Base-by-base conservation (phyloP, 2,888 invertebrate species). In the Nomada lathburiana region DNA sequence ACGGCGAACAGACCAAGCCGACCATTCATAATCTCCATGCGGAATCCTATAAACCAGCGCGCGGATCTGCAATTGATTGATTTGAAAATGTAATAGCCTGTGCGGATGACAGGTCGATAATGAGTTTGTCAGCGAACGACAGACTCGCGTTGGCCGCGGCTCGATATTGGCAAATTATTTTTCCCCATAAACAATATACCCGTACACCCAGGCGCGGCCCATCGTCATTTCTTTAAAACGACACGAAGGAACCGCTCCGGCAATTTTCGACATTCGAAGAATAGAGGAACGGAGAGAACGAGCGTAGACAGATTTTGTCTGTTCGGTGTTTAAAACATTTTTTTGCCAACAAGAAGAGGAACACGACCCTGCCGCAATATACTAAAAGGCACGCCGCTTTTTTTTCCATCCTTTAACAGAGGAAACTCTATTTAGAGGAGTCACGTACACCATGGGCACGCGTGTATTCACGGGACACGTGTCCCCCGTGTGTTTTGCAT, bases 81-180 rank as follows among this genome's bases (percentile, higher is more conserved):
- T 84, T 74, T 65, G 73, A 70, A 67, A 83, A 80, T 83, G 79
- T 84, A 80, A 80, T 71, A 76, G 69, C 73, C 52, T 55, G 52
- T 84, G 83, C 71, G 67, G 26, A 60, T 76, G 84, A 80, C 83
- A 80, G 83, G 59, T 80, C 73, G 76, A 76, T 83, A 83, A 84
- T 80, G 80, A 83, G 73, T 80, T 62, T 72, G 83, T 71, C 79
- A 67, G 55, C 29, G 63, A 59, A 69, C 70, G 74, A 79, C 55
- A 47, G 57, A 36, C 59, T 29, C 59, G 52, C 47, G 69, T 74
- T 64, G 36, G 11, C 60, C 57, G 68, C 68, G 23, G 53, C 52
- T 71, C 80, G 55, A 73, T 80, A 71, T 67, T 62, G 55, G 62
- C 65, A 29, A 65, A 62, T 70, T 68, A 70, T 60, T 74, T 79